phyloP scores from a whole-genome alignment of 2,113 vertebrate genomes.

The Gavialis gangeticus region DNA sequence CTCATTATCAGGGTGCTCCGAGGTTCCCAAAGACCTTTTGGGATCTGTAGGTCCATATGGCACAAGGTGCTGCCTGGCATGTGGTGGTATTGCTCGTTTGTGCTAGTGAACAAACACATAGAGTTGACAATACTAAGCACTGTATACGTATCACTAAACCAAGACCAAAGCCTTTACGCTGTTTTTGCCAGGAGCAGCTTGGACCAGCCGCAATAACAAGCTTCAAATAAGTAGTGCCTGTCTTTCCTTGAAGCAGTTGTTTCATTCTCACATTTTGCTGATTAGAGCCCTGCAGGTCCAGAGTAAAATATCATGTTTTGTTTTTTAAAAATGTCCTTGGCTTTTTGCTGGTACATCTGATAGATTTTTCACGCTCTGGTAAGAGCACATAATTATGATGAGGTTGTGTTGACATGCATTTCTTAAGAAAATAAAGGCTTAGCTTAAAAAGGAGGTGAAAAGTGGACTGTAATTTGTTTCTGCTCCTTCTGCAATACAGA shows the following conservation, averaged over 20 bases:
- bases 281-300: neutral
- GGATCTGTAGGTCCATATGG: fast-evolving
- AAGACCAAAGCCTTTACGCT: neutral
- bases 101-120: neutral
- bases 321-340: neutral
- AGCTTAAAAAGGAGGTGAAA: neutral
- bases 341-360: neutral
- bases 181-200: neutral
- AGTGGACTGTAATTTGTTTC: neutral
- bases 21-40: neutral
- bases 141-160: neutral
- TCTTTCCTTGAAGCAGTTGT: neutral
- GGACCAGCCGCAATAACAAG: neutral
- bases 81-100: neutral
- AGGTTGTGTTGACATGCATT: neutral
- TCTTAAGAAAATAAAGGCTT: neutral
- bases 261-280: neutral
- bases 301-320: neutral
- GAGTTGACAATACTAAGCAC: neutral
- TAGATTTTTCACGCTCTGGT: neutral
- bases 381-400: neutral
- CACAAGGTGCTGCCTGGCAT: neutral
- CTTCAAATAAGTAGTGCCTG: neutral
- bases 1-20: neutral
- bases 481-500: neutral